Percentiles rank a stretch among this genome's conserved stretches.
Evolutionary conservation across 2,113 vertebrate genomes (phyloP).

Genomic region (Sapayoa aenigma): DNA sequence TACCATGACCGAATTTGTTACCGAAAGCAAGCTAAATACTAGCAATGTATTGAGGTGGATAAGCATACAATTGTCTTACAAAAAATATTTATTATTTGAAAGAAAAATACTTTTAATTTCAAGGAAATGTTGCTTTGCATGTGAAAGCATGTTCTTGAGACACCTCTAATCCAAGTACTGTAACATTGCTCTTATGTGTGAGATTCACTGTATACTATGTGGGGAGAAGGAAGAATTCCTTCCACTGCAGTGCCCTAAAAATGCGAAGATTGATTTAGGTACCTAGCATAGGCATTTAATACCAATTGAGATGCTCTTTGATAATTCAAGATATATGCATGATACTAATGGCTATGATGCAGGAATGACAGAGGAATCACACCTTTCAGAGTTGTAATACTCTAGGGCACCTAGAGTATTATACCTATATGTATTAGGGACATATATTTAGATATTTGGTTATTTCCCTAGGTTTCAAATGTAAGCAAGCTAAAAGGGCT

Average conservation of each 20-base stretch:
- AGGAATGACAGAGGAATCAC: background rate
- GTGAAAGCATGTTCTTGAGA: background rate
- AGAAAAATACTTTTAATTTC: background rate
- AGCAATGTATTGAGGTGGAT: background rate
- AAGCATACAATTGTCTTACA: background rate
- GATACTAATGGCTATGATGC: background rate
- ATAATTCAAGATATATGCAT: background rate
- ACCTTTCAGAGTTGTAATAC: background rate
- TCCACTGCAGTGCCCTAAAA: background rate
- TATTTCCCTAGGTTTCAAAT: background rate
- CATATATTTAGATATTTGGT: background rate
- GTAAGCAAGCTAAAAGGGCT: background rate
- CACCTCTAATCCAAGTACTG: background rate
- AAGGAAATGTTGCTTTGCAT: background rate
- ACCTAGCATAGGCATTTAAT: background rate
- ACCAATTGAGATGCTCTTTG: background rate
- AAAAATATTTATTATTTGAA: background rate
- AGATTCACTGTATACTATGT: accelerated
- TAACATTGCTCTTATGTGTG: accelerated
- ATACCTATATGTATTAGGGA: background rate
- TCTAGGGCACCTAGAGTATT: background rate
- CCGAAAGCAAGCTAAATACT: background rate
- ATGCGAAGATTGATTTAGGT: background rate
- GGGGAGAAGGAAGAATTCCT: background rate
- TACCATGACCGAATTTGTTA: background rate